These are phyloP conservation scores for Malacoctenus gilli DNA, from an alignment of 2,797 vertebrate species.

Conservation along the genomic window DNA sequence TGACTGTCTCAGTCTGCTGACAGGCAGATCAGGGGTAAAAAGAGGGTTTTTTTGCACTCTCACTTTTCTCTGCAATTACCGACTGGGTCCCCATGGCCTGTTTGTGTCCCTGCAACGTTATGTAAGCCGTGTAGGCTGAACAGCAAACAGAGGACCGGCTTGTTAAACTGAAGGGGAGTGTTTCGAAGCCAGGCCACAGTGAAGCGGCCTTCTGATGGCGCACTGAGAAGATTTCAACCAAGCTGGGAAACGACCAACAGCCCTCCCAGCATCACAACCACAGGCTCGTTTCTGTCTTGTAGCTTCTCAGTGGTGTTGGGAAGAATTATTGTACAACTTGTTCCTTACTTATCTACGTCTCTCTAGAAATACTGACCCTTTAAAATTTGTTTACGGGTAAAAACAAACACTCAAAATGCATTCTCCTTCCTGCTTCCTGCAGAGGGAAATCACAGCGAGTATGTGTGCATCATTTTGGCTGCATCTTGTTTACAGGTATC, in stretches of 20 bases:
- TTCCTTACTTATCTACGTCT: too few relatives aligned
- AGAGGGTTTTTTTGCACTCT: constrained; percentile 63
- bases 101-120: constrained; percentile 69
- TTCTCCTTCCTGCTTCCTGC: too few relatives aligned
- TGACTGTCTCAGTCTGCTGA: too few relatives aligned
- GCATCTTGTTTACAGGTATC: too few relatives aligned
- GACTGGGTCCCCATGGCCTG: constrained; percentile 60
- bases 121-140: constrained; percentile 64
- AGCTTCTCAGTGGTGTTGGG: constrained; percentile 4
- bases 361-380: too few relatives aligned
- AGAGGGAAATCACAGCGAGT: too few relatives aligned
- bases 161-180: constrained; percentile 67
- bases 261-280: constrained; percentile 39
- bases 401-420: too few relatives aligned
- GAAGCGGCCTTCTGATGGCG: constrained; percentile 56
- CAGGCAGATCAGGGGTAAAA: too few relatives aligned
- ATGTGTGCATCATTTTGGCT: too few relatives aligned
- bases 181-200: constrained; percentile 54
- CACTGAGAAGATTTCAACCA: constrained; percentile 43
- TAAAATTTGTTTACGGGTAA: too few relatives aligned
- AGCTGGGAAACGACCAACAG: constrained; percentile 48
- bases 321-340: too few relatives aligned
- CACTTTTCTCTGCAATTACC: constrained; percentile 58
- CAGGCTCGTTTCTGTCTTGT: background rate
- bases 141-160: constrained; percentile 57